These are phyloP conservation scores for Alces alces DNA, from an alignment of 2,113 vertebrate genomes.

Conservation along the genomic window DNA sequence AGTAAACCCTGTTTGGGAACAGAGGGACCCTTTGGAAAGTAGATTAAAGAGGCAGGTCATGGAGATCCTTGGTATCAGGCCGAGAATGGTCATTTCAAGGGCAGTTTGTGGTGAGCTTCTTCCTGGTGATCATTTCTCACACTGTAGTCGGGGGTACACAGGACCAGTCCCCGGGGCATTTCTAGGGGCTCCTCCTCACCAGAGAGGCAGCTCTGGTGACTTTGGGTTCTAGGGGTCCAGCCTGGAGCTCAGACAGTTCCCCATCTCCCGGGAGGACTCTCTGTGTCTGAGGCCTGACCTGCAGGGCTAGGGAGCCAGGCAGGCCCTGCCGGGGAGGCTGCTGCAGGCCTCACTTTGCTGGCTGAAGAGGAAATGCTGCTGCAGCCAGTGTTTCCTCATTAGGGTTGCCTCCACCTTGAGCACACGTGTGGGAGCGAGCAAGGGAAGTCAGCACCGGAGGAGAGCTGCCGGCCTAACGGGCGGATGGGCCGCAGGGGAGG, in stretches of 20 bases:
- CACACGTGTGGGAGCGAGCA: constrained; percentile 46
- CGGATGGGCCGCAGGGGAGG: constrained; percentile 52
- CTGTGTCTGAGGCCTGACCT: neutral
- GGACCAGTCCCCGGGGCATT: neutral
- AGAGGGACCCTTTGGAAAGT: neutral
- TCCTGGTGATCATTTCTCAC: neutral
- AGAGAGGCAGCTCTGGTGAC: neutral
- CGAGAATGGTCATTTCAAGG: neutral
- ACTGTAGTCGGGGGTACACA: no score
- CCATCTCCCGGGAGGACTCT: neutral
- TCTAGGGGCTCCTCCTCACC: neutral
- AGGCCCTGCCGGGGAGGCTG: neutral
- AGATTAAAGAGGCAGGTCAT: neutral
- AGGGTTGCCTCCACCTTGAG: constrained; percentile 53
- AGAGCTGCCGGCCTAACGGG: constrained; percentile 52
- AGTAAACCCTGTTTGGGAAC: neutral
- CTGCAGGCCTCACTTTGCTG: neutral
- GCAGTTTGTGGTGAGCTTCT: neutral
- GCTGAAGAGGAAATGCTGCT: neutral
- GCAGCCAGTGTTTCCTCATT: constrained; percentile 1
- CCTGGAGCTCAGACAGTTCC: neutral
- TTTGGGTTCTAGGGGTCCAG: neutral
- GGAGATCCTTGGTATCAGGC: neutral
- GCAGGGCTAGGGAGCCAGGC: neutral
- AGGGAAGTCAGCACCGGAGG: constrained; percentile 36